These are phyloP conservation scores for Nyctibius bracteatus DNA, from an alignment of 2,113 vertebrate species.

Conservation along the genomic window DNA sequence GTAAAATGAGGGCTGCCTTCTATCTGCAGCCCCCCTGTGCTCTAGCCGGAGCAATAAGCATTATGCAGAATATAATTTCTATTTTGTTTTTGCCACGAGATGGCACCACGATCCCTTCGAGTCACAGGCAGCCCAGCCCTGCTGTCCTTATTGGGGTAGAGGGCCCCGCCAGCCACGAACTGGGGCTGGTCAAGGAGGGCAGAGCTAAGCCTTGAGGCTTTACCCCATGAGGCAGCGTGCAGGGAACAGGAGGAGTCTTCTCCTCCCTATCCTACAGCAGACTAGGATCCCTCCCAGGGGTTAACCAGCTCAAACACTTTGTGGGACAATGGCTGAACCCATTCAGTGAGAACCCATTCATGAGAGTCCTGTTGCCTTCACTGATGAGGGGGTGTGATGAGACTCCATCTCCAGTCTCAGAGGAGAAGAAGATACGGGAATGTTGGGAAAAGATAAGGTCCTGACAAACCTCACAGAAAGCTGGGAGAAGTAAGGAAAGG, in stretches of 20 bases:
- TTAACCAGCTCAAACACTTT: neutral
- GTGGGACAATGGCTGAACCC: neutral
- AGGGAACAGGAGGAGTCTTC: neutral
- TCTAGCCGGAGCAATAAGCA: fast-evolving
- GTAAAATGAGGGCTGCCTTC: neutral
- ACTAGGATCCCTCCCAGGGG: neutral
- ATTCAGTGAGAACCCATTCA: too few species aligned
- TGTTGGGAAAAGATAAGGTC: neutral
- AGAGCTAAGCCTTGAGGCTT: neutral
- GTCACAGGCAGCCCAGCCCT: neutral
- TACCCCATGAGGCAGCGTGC: fast-evolving
- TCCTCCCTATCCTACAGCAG: neutral
- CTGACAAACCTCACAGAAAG: neutral
- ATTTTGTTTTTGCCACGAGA: constrained; percentile 14
- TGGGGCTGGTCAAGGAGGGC: fast-evolving
- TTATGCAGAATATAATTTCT: fast-evolving
- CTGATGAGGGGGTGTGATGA: neutral
- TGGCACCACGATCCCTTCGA: constrained; percentile 19
- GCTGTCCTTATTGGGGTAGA: neutral
- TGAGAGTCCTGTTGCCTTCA: too few species aligned
- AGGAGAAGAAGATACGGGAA: neutral
- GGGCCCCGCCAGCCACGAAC: fast-evolving
- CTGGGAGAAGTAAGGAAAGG: neutral
- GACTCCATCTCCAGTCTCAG: neutral
- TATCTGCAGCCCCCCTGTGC: neutral